Percentiles rank a stretch among this genome's conserved stretches.
phyloP scores from a whole-genome alignment of 2,888 invertebrate genomes.

The Luffia ferchaultella region DNA sequence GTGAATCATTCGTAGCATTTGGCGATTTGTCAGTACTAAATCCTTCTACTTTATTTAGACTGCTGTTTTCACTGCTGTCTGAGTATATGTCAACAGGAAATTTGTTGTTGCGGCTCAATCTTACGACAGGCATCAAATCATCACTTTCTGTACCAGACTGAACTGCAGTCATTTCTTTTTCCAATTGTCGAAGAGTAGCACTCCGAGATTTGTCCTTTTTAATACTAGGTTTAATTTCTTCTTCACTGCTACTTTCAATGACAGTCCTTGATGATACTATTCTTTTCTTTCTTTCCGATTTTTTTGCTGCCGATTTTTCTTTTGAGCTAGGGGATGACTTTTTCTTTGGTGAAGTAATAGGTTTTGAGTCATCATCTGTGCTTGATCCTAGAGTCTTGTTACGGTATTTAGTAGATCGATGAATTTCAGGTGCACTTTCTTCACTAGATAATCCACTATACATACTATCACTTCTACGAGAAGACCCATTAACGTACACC shows the following conservation, averaged over 20 bases:
- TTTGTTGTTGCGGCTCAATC: slow-evolving; percentile 62
- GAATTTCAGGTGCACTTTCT: slow-evolving; percentile 49
- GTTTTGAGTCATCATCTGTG: slow-evolving; percentile 69
- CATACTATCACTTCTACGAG: slow-evolving; percentile 70
- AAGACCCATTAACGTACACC: slow-evolving; percentile 78
- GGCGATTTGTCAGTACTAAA: slow-evolving; percentile 69
- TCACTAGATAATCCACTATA: slow-evolving; percentile 70
- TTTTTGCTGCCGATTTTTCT: slow-evolving; percentile 55
- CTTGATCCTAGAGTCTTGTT: slow-evolving; percentile 60
- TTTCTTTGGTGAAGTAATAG: slow-evolving; percentile 26
- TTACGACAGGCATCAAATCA: slow-evolving; percentile 75
- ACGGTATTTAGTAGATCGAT: slow-evolving; percentile 34
- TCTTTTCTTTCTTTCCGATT: slow-evolving; percentile 60
- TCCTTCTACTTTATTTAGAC: slow-evolving; percentile 56
- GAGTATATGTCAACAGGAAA: slow-evolving; percentile 83
- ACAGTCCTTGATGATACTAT: slow-evolving; percentile 51
- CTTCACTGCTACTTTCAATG: slow-evolving; percentile 70
- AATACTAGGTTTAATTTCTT: slow-evolving; percentile 51
- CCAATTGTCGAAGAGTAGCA: slow-evolving; percentile 74
- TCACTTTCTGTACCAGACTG: slow-evolving; percentile 81
- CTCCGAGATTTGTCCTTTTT: slow-evolving; percentile 62
- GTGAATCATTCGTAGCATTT: slow-evolving; percentile 72
- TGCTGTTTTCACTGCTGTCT: slow-evolving; percentile 75
- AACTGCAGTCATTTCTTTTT: slow-evolving; percentile 74
- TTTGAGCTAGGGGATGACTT: no score